Evolutionary conservation across 2,888 invertebrate species (phyloP), one percentile per base, ranked within the genome.

Genomic region (Galerucella calmariensis): DNA sequence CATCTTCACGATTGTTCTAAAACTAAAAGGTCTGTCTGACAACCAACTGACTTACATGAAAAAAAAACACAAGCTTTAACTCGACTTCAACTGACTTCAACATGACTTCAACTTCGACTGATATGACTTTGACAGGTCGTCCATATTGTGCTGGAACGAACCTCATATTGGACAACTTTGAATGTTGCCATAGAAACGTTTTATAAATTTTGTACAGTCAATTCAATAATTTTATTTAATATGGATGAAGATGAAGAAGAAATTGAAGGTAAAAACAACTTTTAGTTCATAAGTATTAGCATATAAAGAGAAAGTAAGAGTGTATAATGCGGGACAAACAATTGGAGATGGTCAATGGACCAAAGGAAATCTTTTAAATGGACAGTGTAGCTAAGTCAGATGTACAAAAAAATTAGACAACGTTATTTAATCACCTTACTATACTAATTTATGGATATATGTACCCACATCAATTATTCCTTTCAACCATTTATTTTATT

Each of bases 191-290:
- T 35, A 8, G 35, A 35, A 35, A 35, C 1, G 1, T 35, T 35
- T 35, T 35, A 35, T 20, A 20, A 20, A 16, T 56, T 56, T 20
- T 56, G 56, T 56, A 10, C 20, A 56, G 10, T 56, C 9, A 56
- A 2, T 51, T 51, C 14, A 16, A 16, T 4, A 44, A 24, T 16
- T 44, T 65, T 20, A 44, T 44, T 65, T 35, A 20, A 41, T 41
- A 65, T 65, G 63, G 63, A 65, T 44, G 63, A 65, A 12, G 61
- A 61, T 20, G 63, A 65, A 41, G 63, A 65, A 46, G 63, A 65
- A 65, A 65, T 65, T 46, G 63, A 65, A 46, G 63, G 63, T 65
- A 65, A 65, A 41, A 35, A 35, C n/a, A n/a, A 20, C n/a, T n/a
- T 62, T 62, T n/a, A 9, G 14, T 20, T 35, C 14, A 2, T 27